These are phyloP conservation scores for Lepisosteus osseus DNA, from an alignment of 2,113 vertebrate genomes.

Conservation along the genomic window DNA sequence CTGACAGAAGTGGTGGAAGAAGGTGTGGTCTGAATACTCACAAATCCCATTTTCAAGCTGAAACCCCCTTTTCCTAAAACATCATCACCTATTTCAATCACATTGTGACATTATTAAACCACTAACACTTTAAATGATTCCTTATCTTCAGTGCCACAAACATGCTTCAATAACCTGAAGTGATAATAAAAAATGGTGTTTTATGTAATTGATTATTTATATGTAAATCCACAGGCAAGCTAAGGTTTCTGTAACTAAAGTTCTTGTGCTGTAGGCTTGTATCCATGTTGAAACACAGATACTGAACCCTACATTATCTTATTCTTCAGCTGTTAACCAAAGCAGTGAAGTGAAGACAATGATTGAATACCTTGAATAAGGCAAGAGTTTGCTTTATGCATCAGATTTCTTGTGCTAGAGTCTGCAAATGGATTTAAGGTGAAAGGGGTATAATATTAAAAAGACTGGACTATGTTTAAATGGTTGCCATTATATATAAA, in stretches of 20 bases:
- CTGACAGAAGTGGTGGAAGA: neutral
- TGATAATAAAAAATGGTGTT: neutral
- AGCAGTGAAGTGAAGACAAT: too few species aligned
- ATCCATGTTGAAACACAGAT: neutral
- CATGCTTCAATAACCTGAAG: neutral
- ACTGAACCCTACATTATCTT: too few species aligned
- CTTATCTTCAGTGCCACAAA: slow-evolving; percentile 15
- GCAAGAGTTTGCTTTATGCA: neutral
- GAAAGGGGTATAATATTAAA: too few species aligned
- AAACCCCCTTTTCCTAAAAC: neutral
- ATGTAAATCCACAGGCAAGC: slow-evolving; percentile 1
- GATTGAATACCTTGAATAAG: too few species aligned
- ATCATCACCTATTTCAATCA: neutral
- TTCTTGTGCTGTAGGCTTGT: neutral
- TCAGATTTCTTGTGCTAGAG: too few species aligned
- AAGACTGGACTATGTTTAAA: too few species aligned
- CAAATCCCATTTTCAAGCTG: neutral
- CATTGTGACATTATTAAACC: slow-evolving; percentile 10
- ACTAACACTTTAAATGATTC: neutral
- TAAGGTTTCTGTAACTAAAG: neutral
- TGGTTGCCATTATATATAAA: too few species aligned
- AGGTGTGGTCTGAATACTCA: neutral
- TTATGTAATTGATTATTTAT: slow-evolving; percentile 22
- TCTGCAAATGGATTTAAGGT: too few species aligned
- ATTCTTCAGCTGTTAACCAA: too few species aligned